Evolutionary conservation across 1,140 invertebrate species (phyloP), one percentile per base, ranked within the genome.

Genomic region (Melanaphis sacchari): DNA sequence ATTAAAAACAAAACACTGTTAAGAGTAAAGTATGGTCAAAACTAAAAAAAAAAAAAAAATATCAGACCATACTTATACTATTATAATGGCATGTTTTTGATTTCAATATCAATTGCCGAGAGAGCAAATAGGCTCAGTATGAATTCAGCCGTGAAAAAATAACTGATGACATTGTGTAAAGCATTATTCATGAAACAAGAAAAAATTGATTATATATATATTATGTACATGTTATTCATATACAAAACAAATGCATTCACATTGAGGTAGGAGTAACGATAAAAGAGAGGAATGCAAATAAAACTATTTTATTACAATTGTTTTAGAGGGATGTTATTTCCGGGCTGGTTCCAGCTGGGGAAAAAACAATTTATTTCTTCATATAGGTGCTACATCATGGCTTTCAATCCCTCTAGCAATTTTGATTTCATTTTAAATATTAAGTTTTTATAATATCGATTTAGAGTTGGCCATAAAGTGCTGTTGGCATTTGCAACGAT

Each of bases 391-490:
- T 54, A 54, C 46, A 93, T 93, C 91, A 84, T 92, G 41, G 91
- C n/a, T 92, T 92, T 92, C 91, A 52, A 92, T 92, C 43, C 81
- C 76, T 82, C 46, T n/a, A 93, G 91, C 81, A 26, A 93, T 85
- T 93, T 93, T 85, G 91, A 93, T 93, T 90, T 93, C 81, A 84
- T 93, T 85, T 93, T 93, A 93, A 93, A 93, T 93, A 84, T 93
- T 93, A 85, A 93, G 43, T 93, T 85, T 93, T 54, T 85, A 93
- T 84, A 85, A 84, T 41, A 54, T 85, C 81, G 76, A 93, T 52
- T 81, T 84, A 84, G 66, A 93, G 22, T 31, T 84, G 46, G 36
- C 41, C 43, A n/a, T 92, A 52, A 82, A 92, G 43, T 49, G 2
- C 40, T 81, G 89, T 91, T 91, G 40, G 59, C 40, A 82, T 91